These are phyloP conservation scores for Neolamprologus devosi DNA, from an alignment of 2,113 vertebrate genomes.

Conservation along the genomic window DNA sequence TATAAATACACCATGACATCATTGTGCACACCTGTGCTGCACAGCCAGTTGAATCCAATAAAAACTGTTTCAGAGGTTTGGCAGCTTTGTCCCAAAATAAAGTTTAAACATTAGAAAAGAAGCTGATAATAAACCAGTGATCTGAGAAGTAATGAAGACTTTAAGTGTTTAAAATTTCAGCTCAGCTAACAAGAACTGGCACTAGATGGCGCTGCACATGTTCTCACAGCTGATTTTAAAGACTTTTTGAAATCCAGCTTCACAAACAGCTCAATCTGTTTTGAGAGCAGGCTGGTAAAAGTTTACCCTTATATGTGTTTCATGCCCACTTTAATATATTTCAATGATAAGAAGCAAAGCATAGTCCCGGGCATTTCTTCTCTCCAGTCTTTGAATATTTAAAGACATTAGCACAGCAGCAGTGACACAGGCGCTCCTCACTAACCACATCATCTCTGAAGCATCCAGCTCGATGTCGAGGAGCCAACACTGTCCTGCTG, in stretches of 20 bases:
- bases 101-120: neutral
- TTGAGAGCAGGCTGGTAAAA: neutral
- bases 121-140: neutral
- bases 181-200: accelerated
- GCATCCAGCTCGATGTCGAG: neutral
- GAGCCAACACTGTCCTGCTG: neutral
- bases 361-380: neutral
- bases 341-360: neutral
- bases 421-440: neutral
- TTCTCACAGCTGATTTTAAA: neutral
- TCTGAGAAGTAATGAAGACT: neutral
- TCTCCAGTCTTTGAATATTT: neutral
- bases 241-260: neutral
- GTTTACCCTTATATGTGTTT: neutral
- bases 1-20: neutral
- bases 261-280: neutral
- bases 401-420: neutral
- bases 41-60: neutral
- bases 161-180: accelerated
- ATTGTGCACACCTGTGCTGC: accelerated
- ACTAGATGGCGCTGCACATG: neutral
- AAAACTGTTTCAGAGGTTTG: neutral
- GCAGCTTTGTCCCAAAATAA: neutral
- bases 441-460: neutral
- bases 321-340: neutral